Conservation (phyloP, 1,140 invertebrate species). For the Ceratitis capitata region DNA sequence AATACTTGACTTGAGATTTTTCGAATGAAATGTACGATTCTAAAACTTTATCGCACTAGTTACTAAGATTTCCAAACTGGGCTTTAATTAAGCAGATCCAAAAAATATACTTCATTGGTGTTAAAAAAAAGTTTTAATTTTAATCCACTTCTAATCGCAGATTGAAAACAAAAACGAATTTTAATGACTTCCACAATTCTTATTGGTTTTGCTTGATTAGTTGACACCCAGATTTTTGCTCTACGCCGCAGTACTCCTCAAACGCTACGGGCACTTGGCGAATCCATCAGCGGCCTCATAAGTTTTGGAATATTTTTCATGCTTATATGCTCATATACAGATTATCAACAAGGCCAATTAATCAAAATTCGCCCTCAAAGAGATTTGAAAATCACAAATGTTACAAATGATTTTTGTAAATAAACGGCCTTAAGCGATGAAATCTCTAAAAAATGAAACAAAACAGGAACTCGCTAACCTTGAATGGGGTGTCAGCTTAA, state of each 20-base stretch:
- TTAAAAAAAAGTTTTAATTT: no score
- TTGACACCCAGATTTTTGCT: conserved; percentile 13
- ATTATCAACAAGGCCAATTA: conserved; percentile 23
- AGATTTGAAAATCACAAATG: conserved; percentile 11
- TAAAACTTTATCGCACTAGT: no score
- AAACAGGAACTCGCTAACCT: neutral
- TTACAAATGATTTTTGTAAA: conserved; percentile 21
- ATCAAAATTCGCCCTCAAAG: neutral
- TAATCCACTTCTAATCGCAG: neutral
- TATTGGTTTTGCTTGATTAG: conserved; percentile 7
- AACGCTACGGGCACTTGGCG: no score
- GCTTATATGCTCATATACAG: neutral
- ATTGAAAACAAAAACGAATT: neutral
- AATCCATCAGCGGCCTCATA: no score
- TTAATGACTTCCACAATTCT: neutral
- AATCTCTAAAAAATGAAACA: neutral
- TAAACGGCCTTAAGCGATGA: neutral
- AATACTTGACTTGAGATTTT: no score
- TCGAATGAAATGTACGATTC: no score
- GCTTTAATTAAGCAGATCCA: no score
- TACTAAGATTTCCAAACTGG: no score
- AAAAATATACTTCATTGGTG: no score
- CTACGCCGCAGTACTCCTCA: no score
- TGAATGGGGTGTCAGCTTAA: neutral
- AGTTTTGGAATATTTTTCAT: no score